Evolutionary conservation across 1,140 invertebrate genomes (phyloP), one percentile per base, ranked within the genome.

Genomic region (Kradibia gibbosae): DNA sequence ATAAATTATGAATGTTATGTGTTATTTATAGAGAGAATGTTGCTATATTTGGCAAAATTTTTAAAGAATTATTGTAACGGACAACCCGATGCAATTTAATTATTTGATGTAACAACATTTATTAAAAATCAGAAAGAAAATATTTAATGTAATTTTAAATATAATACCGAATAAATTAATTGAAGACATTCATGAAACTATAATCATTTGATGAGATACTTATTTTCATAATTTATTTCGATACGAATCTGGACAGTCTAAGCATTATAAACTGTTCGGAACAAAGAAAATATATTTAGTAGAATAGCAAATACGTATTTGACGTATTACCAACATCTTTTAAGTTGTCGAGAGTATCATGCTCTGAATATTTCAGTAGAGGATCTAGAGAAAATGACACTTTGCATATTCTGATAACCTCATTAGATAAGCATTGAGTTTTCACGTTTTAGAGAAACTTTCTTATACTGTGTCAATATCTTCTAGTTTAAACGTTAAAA

Each of bases 351-450:
- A 34, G 7, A 48, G 71, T 25, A 50, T 80, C 25, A 62, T 67
- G 72, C 57, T 81, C 72, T 74, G 28, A 74, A 65, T 80, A 67
- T n/a, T 74, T 70, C 3, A 71, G 60, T 71, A 70, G 50, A 77
- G 36, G 42, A 71, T 72, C 31, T 39, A 77, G 42, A 72, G 74
- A 82, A 82, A 77, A 77, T 82, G 80, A 57, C 50, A 77, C 13
- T 72, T 57, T 8, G 50, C 28, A 55, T 67, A 76, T 50, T 77
- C 60, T 60, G 80, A 77, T 82, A 82, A 82, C 80, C 80, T 82
- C 74, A 25, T 82, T 82, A 72, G 65, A 82, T 77, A 77, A 8
- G 10, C 7, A 76, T 76, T 76, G 22, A 78, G 25, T 72, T 81
- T 57, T 42, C 50, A 17, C 10, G 55, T 82, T 77, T 82, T 28